These are phyloP conservation scores for Anastrepha ludens DNA, from an alignment of 1,140 invertebrate genomes.

Conservation along the genomic window DNA sequence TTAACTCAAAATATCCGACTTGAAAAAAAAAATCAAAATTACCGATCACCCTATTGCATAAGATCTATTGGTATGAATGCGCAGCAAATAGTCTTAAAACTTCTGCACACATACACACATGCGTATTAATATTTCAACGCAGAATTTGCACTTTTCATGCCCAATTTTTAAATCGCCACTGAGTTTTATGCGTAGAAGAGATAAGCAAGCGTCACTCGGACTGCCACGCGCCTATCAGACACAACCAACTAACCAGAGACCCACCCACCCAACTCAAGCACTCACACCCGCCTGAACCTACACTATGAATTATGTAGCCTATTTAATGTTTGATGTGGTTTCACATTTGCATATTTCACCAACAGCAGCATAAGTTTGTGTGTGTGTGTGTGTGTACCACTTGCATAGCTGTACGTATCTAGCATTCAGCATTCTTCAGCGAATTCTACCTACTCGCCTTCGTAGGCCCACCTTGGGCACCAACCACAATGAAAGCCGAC, in stretches of 20 bases:
- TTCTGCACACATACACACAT: background rate
- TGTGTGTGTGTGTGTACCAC: too few relatives aligned
- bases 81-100: background rate
- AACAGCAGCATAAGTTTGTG: background rate
- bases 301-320: slow-evolving; percentile 35
- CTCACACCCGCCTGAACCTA: background rate
- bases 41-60: too few relatives aligned
- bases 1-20: too few relatives aligned
- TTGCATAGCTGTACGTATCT: background rate
- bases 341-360: slow-evolving; percentile 26
- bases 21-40: too few relatives aligned
- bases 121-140: background rate
- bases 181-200: background rate
- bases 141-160: slow-evolving; percentile 6
- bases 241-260: background rate
- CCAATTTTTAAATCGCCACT: background rate
- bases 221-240: background rate
- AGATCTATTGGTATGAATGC: too few relatives aligned
- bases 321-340: slow-evolving; percentile 26
- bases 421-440: background rate
- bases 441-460: background rate
- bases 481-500: background rate
- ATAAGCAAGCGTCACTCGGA: background rate
- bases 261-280: background rate
- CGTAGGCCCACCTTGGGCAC: background rate